phyloP scores from a whole-genome alignment of 2,888 invertebrate genomes.

The Parthenolecanium corni region DNA sequence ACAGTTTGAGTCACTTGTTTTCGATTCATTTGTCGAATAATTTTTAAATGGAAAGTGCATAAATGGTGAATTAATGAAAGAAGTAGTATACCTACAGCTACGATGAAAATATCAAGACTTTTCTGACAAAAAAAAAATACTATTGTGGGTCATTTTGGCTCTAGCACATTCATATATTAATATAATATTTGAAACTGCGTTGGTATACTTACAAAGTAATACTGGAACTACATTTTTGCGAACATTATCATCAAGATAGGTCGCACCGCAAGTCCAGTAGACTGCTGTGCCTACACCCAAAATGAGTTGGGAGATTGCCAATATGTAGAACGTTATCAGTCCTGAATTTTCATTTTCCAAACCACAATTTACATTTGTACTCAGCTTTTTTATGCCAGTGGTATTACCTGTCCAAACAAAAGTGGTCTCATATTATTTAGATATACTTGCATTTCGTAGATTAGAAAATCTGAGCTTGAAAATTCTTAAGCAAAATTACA shows the following conservation, averaged over 20 bases:
- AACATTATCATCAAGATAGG: conserved; percentile 40
- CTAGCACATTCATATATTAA: too few species aligned
- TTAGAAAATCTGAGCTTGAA: too few species aligned
- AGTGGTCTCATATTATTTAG: neutral
- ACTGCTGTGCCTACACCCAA: conserved; percentile 39
- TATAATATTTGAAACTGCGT: too few species aligned
- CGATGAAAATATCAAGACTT: too few species aligned
- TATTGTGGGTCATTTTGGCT: too few species aligned
- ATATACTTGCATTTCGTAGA: neutral
- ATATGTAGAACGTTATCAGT: conserved; percentile 29
- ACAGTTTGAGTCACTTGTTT: too few species aligned
- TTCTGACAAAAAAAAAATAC: too few species aligned
- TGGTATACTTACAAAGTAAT: conserved; percentile 31
- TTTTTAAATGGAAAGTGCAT: too few species aligned
- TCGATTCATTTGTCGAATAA: too few species aligned
- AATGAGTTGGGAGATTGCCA: conserved; percentile 39
- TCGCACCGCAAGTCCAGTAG: conserved; percentile 39
- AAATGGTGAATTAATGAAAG: too few species aligned
- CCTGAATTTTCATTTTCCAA: neutral
- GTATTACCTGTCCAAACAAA: neutral
- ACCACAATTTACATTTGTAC: conserved; percentile 5
- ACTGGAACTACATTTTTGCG: conserved; percentile 35
- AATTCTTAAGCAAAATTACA: too few species aligned
- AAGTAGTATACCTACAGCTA: too few species aligned
- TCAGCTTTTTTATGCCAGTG: neutral